A percentile compares a stretch with the other conserved stretches of the same genome.
These are phyloP conservation scores for Pristionchus arcanus DNA, from an alignment of 2,888 invertebrate genomes.

Conservation along the genomic window DNA sequence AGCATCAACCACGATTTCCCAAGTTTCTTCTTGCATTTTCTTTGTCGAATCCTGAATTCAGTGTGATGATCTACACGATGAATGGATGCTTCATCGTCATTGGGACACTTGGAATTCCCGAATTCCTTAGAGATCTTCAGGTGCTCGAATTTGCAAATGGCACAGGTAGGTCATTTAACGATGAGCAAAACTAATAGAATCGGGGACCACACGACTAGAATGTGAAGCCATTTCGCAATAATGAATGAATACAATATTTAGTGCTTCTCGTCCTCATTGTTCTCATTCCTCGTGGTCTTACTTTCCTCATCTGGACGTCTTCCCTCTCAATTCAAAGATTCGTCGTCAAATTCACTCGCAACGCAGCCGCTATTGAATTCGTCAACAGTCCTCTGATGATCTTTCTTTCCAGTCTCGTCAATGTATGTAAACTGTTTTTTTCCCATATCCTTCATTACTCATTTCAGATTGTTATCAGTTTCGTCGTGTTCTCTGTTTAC, in stretches of 20 bases:
- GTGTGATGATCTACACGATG: background rate
- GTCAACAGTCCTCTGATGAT: background rate
- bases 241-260: background rate
- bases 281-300: background rate
- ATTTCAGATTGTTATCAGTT: background rate
- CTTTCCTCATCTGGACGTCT: background rate
- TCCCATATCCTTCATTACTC: background rate
- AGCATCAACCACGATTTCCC: background rate
- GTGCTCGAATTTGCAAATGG: background rate
- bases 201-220: too few species aligned
- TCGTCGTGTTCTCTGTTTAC: background rate
- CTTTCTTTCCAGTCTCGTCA: background rate
- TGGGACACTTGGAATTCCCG: background rate
- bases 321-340: background rate
- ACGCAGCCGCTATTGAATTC: background rate
- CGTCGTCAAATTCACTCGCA: background rate
- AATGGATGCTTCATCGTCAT: background rate
- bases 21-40: background rate
- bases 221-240: too few species aligned
- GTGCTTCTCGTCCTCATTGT: background rate
- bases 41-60: background rate
- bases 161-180: background rate
- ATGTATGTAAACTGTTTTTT: background rate
- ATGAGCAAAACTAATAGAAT: too few species aligned
- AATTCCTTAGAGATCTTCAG: background rate